Evolutionary conservation across 2,797 vertebrate genomes (phyloP).

Genomic region (Dendrocincla fuliginosa): DNA sequence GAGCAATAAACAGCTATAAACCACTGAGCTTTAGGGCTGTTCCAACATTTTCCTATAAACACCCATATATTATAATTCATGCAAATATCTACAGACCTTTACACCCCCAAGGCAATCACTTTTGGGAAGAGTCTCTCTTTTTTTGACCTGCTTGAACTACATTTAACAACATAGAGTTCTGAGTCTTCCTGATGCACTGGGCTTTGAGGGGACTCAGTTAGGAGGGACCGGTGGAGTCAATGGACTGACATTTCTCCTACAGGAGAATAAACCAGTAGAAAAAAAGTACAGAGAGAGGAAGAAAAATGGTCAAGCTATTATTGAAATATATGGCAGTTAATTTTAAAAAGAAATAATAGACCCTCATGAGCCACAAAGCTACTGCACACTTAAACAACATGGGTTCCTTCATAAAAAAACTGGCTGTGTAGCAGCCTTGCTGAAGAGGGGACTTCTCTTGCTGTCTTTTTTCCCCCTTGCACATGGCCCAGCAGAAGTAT

Average conservation of each 20-base stretch:
- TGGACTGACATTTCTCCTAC: background rate
- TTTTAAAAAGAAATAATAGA: background rate
- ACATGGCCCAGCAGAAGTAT: background rate
- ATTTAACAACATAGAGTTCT: background rate
- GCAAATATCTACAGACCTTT: background rate
- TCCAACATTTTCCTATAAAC: background rate
- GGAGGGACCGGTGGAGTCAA: background rate
- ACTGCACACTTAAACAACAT: background rate
- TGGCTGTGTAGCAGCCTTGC: background rate
- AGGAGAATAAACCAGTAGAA: background rate
- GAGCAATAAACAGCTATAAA: background rate
- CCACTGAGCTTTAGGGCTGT: background rate
- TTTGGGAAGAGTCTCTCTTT: background rate
- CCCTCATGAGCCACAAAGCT: accelerated
- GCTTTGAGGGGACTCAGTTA: background rate
- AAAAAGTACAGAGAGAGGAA: background rate
- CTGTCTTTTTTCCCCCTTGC: background rate
- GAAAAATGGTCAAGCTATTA: background rate
- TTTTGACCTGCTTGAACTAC: background rate
- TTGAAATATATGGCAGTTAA: background rate
- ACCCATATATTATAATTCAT: background rate
- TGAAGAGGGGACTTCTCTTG: background rate
- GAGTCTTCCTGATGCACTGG: background rate
- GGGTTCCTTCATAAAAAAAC: background rate
- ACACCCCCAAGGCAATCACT: background rate